phyloP scores from a whole-genome alignment of 2,113 vertebrate species.

The Lepus europaeus region DNA sequence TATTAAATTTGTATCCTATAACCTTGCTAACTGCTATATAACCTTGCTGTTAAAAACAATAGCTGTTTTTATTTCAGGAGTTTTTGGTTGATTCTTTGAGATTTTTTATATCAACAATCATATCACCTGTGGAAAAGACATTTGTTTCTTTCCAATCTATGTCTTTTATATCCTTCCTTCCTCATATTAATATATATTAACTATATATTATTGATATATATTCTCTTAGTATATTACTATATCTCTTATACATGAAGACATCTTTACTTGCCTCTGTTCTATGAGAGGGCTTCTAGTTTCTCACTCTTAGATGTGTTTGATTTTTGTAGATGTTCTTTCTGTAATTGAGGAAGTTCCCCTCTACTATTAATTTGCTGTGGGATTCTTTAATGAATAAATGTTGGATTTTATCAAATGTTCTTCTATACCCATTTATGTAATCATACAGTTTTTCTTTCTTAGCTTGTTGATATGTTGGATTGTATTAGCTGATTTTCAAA shows the following conservation, averaged over 20 bases:
- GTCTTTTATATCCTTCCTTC: not conserved
- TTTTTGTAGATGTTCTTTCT: not conserved
- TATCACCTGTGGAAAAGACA: not conserved
- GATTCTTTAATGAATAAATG: not conserved
- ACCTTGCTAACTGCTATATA: not conserved
- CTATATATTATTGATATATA: no score
- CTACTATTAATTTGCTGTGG: not conserved
- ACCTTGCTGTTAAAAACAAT: not conserved
- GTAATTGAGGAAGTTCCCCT: not conserved
- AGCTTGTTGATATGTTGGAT: not conserved
- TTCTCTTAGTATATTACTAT: no score
- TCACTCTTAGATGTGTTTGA: not conserved
- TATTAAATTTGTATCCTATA: not conserved
- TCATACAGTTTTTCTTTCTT: not conserved
- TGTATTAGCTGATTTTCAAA: slow-evolving; percentile 1
- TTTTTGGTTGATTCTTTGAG: not conserved
- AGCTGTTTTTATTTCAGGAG: not conserved
- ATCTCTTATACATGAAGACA: not conserved
- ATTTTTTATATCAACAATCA: slow-evolving; percentile 1
- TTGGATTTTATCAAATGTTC: not conserved
- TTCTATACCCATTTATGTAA: not conserved
- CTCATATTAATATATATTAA: not conserved
- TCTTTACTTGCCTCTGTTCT: not conserved
- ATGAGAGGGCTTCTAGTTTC: not conserved
- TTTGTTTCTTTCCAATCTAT: not conserved